phyloP scores from a whole-genome alignment of 2,888 invertebrate species.

The Tipula vernalis region DNA sequence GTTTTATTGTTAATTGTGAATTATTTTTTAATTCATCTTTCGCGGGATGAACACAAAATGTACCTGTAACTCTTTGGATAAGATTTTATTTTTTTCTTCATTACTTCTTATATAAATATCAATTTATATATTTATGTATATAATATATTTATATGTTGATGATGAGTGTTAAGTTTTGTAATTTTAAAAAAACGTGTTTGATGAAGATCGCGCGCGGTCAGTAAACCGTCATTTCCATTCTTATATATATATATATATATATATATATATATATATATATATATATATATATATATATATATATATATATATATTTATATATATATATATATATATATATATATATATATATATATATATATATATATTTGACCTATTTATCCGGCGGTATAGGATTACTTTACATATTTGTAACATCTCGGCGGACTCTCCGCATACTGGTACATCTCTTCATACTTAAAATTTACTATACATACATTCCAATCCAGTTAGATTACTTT shows the following conservation, averaged over 20 bases:
- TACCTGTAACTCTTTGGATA: neutral
- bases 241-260: neutral
- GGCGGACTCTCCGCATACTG: neutral
- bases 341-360: neutral
- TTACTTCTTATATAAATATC: neutral
- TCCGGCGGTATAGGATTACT: neutral
- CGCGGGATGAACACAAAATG: neutral
- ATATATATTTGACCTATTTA: neutral
- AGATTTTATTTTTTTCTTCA: neutral
- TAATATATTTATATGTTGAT: neutral
- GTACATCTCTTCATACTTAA: neutral
- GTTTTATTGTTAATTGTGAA: neutral
- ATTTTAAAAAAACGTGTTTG: neutral
- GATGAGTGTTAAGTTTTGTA: neutral
- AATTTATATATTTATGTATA: neutral
- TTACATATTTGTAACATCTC: neutral
- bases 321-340: neutral
- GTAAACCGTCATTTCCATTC: conserved; percentile 17
- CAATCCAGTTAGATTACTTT: neutral
- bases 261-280: neutral
- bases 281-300: neutral
- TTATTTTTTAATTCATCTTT: neutral
- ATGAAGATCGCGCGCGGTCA: conserved; percentile 13
- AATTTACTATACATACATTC: neutral
- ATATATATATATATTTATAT: neutral